Percentiles rank a stretch among this genome's conserved stretches.
Evolutionary conservation across 2,113 vertebrate genomes (phyloP).

Genomic region (Otocyon megalotis): DNA sequence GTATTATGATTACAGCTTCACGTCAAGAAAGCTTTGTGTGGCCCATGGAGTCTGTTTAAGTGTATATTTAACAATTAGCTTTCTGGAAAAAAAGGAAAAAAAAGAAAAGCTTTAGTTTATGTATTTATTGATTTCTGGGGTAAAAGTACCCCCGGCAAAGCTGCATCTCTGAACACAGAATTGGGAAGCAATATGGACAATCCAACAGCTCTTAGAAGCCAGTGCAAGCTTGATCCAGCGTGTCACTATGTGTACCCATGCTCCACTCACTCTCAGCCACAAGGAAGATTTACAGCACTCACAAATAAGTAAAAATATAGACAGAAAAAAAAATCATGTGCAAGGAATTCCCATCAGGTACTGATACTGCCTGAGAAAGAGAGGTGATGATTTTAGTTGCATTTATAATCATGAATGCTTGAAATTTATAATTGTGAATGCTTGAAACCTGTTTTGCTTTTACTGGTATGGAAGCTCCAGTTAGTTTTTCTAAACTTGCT

Average conservation of each 20-base stretch:
- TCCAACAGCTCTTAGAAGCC: not conserved
- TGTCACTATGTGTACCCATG: not conserved
- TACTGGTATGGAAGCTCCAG: not conserved
- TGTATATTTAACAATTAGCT: not conserved
- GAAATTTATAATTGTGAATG: not conserved
- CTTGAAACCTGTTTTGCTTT: not conserved
- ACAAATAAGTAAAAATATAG: not conserved
- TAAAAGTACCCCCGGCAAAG: not conserved
- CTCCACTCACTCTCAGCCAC: not conserved
- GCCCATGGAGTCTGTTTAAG: not conserved
- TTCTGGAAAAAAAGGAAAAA: not conserved
- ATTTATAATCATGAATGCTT: not conserved
- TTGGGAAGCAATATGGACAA: not conserved
- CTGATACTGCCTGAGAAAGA: not conserved
- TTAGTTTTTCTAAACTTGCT: not conserved
- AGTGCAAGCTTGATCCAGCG: not conserved
- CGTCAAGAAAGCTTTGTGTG: not conserved
- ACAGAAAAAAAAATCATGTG: not conserved
- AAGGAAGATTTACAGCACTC: not conserved
- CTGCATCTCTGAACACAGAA: not conserved
- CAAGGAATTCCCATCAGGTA: not conserved
- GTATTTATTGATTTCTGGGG: not conserved
- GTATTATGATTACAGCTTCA: not conserved
- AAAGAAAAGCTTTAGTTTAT: not conserved
- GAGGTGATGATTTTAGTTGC: conserved; percentile 29